phyloP scores from a whole-genome alignment of 2,888 invertebrate species.

The Sepioteuthis lessoniana region DNA sequence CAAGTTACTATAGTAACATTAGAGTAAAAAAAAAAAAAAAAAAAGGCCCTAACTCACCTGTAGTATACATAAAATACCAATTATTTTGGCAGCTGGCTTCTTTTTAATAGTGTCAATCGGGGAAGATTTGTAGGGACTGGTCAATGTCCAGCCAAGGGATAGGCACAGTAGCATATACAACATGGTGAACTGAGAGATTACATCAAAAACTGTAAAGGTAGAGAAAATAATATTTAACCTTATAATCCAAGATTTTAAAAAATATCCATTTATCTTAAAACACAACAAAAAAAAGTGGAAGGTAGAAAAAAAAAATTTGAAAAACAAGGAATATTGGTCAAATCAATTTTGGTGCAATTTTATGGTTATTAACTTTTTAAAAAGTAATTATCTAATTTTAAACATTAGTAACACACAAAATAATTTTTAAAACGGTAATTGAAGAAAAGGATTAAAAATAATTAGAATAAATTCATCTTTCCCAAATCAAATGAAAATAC shows the following conservation, averaged over 20 bases:
- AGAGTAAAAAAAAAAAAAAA: too few relatives aligned
- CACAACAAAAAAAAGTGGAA: neutral
- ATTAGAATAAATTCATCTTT: neutral
- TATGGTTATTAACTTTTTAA: too few relatives aligned
- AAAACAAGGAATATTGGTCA: too few relatives aligned
- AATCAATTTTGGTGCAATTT: too few relatives aligned
- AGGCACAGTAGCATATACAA: slow-evolving; percentile 71
- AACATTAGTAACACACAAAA: too few relatives aligned
- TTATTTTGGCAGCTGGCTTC: slow-evolving; percentile 68
- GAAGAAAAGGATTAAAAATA: neutral
- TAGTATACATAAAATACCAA: slow-evolving; percentile 64
- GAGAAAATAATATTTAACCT: neutral
- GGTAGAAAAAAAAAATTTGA: neutral
- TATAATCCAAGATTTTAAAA: too few relatives aligned
- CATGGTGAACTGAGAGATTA: slow-evolving; percentile 72
- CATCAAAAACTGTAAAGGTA: slow-evolving; percentile 67
- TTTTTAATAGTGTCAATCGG: slow-evolving; percentile 66
- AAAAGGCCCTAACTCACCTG: slow-evolving; percentile 64
- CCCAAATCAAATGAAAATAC: slow-evolving; percentile 54
- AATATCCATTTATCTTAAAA: too few relatives aligned
- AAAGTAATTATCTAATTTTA: too few relatives aligned
- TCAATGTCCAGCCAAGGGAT: slow-evolving; percentile 70
- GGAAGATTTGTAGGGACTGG: slow-evolving; percentile 65
- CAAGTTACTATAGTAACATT: too few relatives aligned
- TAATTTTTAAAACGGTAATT: too few relatives aligned